These are phyloP conservation scores for Eublepharis macularius DNA, from an alignment of 2,113 vertebrate genomes.

Conservation along the genomic window DNA sequence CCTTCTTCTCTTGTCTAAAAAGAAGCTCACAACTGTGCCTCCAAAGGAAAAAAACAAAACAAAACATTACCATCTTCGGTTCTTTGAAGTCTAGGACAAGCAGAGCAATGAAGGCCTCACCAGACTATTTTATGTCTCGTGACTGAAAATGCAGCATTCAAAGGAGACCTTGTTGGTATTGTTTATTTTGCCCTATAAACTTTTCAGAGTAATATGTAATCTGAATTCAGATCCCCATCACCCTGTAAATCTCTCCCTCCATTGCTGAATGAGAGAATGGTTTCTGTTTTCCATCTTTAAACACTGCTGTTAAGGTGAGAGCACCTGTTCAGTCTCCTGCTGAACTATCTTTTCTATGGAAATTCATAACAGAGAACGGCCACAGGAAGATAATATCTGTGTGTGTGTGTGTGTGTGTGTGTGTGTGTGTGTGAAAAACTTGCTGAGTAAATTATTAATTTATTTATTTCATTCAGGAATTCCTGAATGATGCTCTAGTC, in stretches of 20 bases:
- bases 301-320: not conserved
- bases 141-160: not conserved
- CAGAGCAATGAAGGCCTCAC: not conserved
- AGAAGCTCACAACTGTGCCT: conserved; percentile 18
- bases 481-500: too few relatives aligned
- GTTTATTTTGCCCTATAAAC: not conserved
- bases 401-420: rapidly evolving
- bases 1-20: not conserved
- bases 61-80: not conserved
- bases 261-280: rapidly evolving
- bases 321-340: not conserved
- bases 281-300: not conserved
- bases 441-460: not conserved
- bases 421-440: rapidly evolving
- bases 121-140: not conserved
- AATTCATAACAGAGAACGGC: rapidly evolving
- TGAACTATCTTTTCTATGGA: rapidly evolving
- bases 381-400: not conserved
- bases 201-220: rapidly evolving
- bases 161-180: not conserved
- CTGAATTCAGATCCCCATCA: not conserved
- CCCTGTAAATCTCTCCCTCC: not conserved
- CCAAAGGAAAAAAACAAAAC: conserved; percentile 18
- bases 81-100: conserved; percentile 15
- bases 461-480: too few relatives aligned